Percentiles rank a stretch among this genome's conserved stretches.
These are phyloP conservation scores for Napeogenes sylphis DNA, from an alignment of 2,888 invertebrate species.

Conservation along the genomic window DNA sequence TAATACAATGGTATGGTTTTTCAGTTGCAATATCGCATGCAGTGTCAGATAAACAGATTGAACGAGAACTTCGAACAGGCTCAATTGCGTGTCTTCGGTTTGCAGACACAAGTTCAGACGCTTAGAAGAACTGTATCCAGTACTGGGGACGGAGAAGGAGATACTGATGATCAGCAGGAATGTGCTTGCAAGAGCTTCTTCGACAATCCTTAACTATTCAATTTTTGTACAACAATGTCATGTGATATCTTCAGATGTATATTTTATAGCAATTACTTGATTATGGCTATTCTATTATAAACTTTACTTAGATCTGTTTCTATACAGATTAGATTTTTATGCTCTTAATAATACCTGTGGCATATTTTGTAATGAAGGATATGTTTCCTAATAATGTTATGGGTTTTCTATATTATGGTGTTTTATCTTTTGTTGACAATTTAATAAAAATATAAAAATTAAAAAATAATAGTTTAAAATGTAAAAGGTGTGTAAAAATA, in stretches of 20 bases:
- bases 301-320: too few relatives aligned
- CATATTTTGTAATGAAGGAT: too few relatives aligned
- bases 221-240: neutral
- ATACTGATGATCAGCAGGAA: constrained; percentile 42
- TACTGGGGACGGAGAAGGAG: constrained; percentile 53
- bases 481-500: constrained; percentile 3
- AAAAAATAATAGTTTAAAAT: neutral
- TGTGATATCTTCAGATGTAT: neutral
- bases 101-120: constrained; percentile 82
- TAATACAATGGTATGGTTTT: constrained; percentile 5
- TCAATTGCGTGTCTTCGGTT: constrained; percentile 79
- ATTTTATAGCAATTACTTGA: neutral
- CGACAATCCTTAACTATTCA: constrained; percentile 40
- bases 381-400: too few relatives aligned
- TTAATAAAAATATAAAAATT: neutral
- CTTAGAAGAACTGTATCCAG: constrained; percentile 69
- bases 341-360: too few relatives aligned
- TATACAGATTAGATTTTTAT: too few relatives aligned
- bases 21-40: constrained; percentile 82
- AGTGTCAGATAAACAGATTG: constrained; percentile 82
- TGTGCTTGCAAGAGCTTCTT: constrained; percentile 64
- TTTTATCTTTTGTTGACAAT: too few relatives aligned
- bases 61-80: constrained; percentile 85
- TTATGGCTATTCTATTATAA: too few relatives aligned
- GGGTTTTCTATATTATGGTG: too few relatives aligned